A percentile compares a stretch with the other conserved stretches of the same genome.
These are phyloP conservation scores for Melipona quadrifasciata DNA, from an alignment of 1,140 invertebrate species.

Conservation along the genomic window DNA sequence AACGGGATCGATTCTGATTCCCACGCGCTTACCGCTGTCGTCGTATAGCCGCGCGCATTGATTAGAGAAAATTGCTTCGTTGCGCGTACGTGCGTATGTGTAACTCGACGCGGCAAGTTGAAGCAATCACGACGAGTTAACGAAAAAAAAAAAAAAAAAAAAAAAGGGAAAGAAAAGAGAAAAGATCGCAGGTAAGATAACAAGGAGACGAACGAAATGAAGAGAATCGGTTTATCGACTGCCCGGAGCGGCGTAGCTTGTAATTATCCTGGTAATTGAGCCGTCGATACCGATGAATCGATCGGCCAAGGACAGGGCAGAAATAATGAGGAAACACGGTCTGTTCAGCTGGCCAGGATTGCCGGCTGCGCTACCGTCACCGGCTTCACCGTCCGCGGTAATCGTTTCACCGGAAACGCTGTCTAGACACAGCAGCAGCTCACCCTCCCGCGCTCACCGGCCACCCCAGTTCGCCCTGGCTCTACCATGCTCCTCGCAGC, in stretches of 20 bases:
- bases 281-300: conserved; percentile 37
- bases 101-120: no score
- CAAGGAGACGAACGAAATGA: background rate
- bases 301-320: conserved; percentile 40
- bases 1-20: background rate
- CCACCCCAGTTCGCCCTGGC: conserved; percentile 77
- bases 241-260: background rate
- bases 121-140: background rate
- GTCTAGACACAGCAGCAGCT: conserved; percentile 83
- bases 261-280: conserved; percentile 45
- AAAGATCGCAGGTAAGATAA: background rate
- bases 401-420: conserved; percentile 89
- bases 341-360: conserved; percentile 79
- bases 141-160: background rate
- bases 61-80: background rate
- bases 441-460: conserved; percentile 74
- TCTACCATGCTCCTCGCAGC: conserved; percentile 74
- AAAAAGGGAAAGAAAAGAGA: background rate
- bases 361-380: conserved; percentile 84
- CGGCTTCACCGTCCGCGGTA: conserved; percentile 87
- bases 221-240: background rate
- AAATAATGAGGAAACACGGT: conserved; percentile 53
- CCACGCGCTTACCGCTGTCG: background rate
- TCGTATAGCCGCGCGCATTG: background rate
- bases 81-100: no score